Base-by-base conservation (phyloP, 2,888 invertebrate species). In the Melanophora roralis region DNA sequence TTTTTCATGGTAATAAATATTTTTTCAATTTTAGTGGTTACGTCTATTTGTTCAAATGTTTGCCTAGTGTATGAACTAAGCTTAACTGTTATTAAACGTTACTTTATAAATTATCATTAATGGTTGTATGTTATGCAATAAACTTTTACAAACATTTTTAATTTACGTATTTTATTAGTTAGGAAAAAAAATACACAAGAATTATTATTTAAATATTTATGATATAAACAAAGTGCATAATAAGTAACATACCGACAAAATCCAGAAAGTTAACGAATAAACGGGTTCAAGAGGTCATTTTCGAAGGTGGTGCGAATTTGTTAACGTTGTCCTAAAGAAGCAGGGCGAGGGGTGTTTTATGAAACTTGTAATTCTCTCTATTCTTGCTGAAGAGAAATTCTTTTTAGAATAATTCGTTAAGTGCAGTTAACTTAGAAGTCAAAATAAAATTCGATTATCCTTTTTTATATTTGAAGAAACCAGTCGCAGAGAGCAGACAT, bases 211-310 rank as follows among this genome's bases (percentile, higher is more conserved):
- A 34, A 27, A 60, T 51, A 62, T 45, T 62, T 49, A 75, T 69
- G 60, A 62, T 40, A 40, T 76, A 38, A 62, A 16, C 8, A n/a
- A 27, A 69, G 62, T 62, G 27, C 51, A 80, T 64, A 68, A 69
- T 59, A 69, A 81, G 62, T 76, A 40, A 81, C 81, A 81, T 81
- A 81, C 81, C 81, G 69, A 81, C 49, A 68, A 77, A 47, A 69
- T 81, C 81, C 81, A 69, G 69, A 77, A 74, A 64, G 68, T 47
- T 16, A 12, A 27, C 27, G 27, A 27, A 27, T 27, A 45, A 53
- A 53, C 72, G 45, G 55, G 59, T 69, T 65, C 45, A 43, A 53
- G 74, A 74, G 74, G 69, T 60, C 79, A 74, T 43, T 64, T 40
- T 75, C 65, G 79, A 69, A 71, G 74, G 53, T 23, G 47, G 34